Base-by-base conservation (phyloP, 1,140 invertebrate genomes). In the Eumeta japonica region DNA sequence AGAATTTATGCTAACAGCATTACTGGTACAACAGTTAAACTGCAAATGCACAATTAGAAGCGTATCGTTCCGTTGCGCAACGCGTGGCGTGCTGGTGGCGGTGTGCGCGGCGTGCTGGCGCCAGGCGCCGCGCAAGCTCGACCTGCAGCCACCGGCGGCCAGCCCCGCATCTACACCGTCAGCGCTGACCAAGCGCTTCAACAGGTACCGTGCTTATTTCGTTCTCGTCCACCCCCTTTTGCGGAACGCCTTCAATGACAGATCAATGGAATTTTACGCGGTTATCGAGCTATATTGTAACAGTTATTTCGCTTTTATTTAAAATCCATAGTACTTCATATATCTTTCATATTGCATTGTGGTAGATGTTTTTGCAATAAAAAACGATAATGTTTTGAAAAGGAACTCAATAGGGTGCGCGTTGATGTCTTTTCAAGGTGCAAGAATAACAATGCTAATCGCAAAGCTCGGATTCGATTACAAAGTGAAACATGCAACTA, bases 61-160 rank as follows among this genome's bases (percentile, higher is more conserved):
- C n/a, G n/a, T n/a, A n/a, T n/a, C n/a, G n/a, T n/a, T n/a, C n/a
- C n/a, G n/a, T n/a, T n/a, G n/a, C n/a, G n/a, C n/a, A n/a, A n/a
- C n/a, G n/a, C n/a, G 65, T 37, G 68, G 68, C 0, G 62, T 73
- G 27, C 32, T 73, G 37, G 65, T 73, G 35, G 65, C 65, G 1
- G 65, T 73, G 17, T 73, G 68, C 29, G 63, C 64, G n/a, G 65
- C 62, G 3, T 73, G 65, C 35, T 73, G 68, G 62, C 52, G 58
- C 2, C 54, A 61, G 0, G 43, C 58, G 2, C 53, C 58, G 3
- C 41, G 50, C 0, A 32, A 52, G 5, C 58, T 64, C 48, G 70
- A 73, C 68, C 68, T 2, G 65, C 68, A 9, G 63, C 62, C 3
- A 46, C 46, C 9, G 24, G 42, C 1, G 59, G 58, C 12, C 60